These are phyloP conservation scores for Pachyseris speciosa DNA, from an alignment of 64 coral and sea anemone genomes.

Conservation along the genomic window DNA sequence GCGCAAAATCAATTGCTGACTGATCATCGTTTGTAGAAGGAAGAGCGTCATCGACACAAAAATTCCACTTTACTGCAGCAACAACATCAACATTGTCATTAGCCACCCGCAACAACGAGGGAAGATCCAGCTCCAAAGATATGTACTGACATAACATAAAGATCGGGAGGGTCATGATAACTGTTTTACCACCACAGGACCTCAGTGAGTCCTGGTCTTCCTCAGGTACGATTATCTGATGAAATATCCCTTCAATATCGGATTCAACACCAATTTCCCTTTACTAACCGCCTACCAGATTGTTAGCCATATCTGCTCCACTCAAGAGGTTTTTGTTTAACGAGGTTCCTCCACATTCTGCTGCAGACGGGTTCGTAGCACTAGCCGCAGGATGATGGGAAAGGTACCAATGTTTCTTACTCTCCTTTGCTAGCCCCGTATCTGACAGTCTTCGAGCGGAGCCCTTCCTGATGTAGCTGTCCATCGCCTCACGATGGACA, in stretches of 20 bases:
- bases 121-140: too few species aligned
- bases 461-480: slow-evolving; percentile 49
- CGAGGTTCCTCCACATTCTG: slow-evolving; percentile 54
- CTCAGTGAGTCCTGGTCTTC: slow-evolving; percentile 63
- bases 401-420: slow-evolving; percentile 36
- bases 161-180: slow-evolving; percentile 18
- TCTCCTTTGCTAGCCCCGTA: background rate
- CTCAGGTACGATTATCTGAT: slow-evolving; percentile 46
- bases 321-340: slow-evolving; percentile 32
- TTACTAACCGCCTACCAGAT: slow-evolving; percentile 31
- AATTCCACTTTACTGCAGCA: too few species aligned
- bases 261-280: slow-evolving; percentile 40
- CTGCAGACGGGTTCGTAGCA: slow-evolving; percentile 54
- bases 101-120: too few species aligned
- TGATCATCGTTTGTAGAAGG: too few species aligned
- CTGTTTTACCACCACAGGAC: slow-evolving; percentile 73
- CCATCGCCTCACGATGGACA: slow-evolving; percentile 46
- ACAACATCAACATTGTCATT: too few species aligned
- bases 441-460: slow-evolving; percentile 25
- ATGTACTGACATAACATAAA: too few species aligned
- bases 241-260: slow-evolving; percentile 69
- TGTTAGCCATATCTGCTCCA: slow-evolving; percentile 75
- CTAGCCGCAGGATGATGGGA: slow-evolving; percentile 34
- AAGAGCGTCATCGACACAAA: too few species aligned
- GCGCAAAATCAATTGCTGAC: too few species aligned